Conservation (phyloP, 1,140 invertebrate species). For the Drosophila persimilis region DNA sequence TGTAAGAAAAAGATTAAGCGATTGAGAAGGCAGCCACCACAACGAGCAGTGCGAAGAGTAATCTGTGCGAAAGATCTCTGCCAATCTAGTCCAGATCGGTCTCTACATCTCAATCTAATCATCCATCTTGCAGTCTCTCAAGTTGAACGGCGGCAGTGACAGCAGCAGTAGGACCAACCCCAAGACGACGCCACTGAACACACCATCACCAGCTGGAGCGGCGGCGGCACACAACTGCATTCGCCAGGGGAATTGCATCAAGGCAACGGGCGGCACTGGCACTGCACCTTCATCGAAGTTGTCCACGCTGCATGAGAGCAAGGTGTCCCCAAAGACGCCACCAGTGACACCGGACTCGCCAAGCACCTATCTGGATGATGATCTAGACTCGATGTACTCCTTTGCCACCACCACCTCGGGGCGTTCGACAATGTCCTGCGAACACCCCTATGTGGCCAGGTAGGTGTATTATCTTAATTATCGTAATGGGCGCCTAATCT, state of each 20-base stretch:
- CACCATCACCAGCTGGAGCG: conserved; percentile 1
- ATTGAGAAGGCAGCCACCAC: conserved; percentile 44
- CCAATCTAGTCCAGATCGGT: conserved; percentile 18
- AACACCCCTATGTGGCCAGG: conserved; percentile 90
- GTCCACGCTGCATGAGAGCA: conserved; percentile 65
- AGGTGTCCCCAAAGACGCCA: conserved; percentile 84
- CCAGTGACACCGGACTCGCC: conserved; percentile 86
- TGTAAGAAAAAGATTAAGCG: conserved; percentile 45
- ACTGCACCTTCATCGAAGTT: conserved; percentile 31
- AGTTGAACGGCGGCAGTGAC: conserved; percentile 69
- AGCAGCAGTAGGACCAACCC: conserved; percentile 35
- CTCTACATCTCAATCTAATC: conserved; percentile 16
- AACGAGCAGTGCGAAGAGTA: conserved; percentile 5
- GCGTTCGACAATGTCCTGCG: conserved; percentile 84
- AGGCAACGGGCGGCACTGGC: conserved; percentile 10
- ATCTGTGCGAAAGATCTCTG: conserved; percentile 36
- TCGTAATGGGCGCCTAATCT: not conserved
- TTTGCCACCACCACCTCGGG: conserved; percentile 89
- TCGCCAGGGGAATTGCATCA: conserved; percentile 42
- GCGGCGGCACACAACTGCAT: conserved; percentile 36
- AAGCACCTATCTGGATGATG: conserved; percentile 85
- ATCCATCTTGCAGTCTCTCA: conserved; percentile 72
- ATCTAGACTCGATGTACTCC: conserved; percentile 90
- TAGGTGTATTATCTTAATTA: conserved; percentile 24
- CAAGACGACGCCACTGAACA: conserved; percentile 15